Percentiles rank a stretch among this genome's conserved stretches.
Conservation (phyloP, 2,888 invertebrate species). For the Ophioninae sp. region DNA sequence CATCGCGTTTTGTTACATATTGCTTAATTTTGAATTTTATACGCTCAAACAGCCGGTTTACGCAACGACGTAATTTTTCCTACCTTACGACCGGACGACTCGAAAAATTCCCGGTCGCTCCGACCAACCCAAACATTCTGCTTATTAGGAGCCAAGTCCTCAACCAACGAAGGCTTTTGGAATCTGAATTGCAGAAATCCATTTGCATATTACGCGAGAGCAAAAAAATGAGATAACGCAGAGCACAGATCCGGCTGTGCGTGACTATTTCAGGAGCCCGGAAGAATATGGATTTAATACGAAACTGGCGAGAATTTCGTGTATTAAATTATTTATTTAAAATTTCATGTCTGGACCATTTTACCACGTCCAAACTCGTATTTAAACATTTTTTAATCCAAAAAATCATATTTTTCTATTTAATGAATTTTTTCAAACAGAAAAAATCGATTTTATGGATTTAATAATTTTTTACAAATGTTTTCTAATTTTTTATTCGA, state of each 20-base stretch:
- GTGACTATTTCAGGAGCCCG: slow-evolving; percentile 39
- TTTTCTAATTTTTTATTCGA: too few species aligned
- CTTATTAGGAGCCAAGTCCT: slow-evolving; percentile 40
- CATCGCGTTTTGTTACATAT: background rate
- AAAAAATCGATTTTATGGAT: too few species aligned
- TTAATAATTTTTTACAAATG: too few species aligned
- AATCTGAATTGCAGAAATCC: slow-evolving; percentile 53
- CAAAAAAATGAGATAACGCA: slow-evolving; percentile 2
- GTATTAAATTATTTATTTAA: too few species aligned
- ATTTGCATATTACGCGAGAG: slow-evolving; percentile 55
- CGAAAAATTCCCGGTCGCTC: background rate
- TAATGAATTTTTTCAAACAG: too few species aligned
- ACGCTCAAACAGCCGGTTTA: slow-evolving; percentile 1
- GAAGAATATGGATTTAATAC: slow-evolving; percentile 6
- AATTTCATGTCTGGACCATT: too few species aligned
- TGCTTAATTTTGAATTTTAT: background rate
- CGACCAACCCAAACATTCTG: background rate
- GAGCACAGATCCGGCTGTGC: slow-evolving; percentile 34
- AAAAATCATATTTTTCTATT: too few species aligned
- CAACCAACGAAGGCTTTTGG: slow-evolving; percentile 14
- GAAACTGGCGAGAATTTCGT: background rate
- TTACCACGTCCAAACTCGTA: too few species aligned
- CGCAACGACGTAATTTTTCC: slow-evolving; percentile 1
- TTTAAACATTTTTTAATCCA: too few species aligned
- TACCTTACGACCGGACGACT: background rate